Evolutionary conservation across 1,140 invertebrate genomes (phyloP).

Genomic region (Drosophila ambigua): DNA sequence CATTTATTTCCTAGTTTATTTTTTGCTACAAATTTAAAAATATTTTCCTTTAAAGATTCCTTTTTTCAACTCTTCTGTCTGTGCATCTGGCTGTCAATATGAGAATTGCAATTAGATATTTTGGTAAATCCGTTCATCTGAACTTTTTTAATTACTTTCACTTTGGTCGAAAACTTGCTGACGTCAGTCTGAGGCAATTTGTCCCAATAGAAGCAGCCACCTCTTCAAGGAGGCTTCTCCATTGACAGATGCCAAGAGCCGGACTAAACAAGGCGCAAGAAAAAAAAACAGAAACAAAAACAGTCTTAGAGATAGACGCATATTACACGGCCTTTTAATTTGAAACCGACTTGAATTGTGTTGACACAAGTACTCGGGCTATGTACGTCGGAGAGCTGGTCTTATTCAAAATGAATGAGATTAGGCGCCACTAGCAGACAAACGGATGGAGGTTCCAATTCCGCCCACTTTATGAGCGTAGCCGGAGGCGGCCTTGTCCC

Average conservation of each 20-base stretch:
- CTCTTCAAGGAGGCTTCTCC: conserved; percentile 14
- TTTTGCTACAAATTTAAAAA: too few species aligned
- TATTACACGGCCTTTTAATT: conserved; percentile 52
- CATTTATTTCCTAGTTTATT: too few species aligned
- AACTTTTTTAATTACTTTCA: conserved; percentile 66
- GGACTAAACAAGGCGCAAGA: neutral
- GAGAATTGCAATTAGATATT: conserved; percentile 37
- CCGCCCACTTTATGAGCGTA: conserved; percentile 12
- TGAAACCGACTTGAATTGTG: conserved; percentile 52
- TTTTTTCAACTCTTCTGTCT: neutral
- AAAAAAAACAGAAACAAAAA: conserved; percentile 40
- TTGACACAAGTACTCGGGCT: conserved; percentile 52
- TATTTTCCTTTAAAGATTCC: neutral
- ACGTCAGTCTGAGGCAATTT: conserved; percentile 38
- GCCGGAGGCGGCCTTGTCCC: conserved; percentile 21
- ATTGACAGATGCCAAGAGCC: conserved; percentile 33
- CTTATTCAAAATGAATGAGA: conserved; percentile 65
- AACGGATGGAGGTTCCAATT: conserved; percentile 5
- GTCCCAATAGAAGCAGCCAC: conserved; percentile 16
- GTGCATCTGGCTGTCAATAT: neutral
- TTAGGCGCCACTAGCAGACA: conserved; percentile 37
- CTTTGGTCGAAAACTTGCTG: conserved; percentile 22
- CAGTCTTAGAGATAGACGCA: conserved; percentile 13
- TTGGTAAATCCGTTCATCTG: conserved; percentile 38
- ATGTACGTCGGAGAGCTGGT: conserved; percentile 2